These are phyloP conservation scores for Indri indri DNA, from an alignment of 2,113 vertebrate genomes.

Conservation along the genomic window DNA sequence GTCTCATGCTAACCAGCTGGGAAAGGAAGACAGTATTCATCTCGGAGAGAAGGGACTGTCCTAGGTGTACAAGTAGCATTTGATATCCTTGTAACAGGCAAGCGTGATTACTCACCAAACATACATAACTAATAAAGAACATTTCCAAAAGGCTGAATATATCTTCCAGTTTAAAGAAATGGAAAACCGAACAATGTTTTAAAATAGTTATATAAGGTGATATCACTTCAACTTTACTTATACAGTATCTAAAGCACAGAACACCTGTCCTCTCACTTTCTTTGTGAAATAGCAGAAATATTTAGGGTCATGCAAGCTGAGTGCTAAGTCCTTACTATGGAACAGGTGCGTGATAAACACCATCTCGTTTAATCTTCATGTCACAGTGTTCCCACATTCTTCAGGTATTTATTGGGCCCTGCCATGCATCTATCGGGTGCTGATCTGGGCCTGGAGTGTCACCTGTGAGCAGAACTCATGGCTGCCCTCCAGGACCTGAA, in stretches of 20 bases:
- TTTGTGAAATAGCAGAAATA: background rate
- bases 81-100: background rate
- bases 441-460: background rate
- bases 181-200: background rate
- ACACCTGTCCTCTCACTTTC: background rate
- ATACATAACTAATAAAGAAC: background rate
- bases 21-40: background rate
- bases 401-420: background rate
- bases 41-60: background rate
- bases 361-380: background rate
- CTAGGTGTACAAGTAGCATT: background rate
- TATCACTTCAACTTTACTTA: background rate
- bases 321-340: background rate
- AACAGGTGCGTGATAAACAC: fast-evolving
- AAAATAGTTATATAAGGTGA: background rate
- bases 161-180: slow-evolving; percentile 1
- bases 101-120: background rate
- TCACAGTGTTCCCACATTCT: background rate
- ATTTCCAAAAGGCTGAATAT: background rate
- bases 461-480: background rate
- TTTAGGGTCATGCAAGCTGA: background rate
- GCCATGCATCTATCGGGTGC: background rate
- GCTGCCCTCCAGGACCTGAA: background rate
- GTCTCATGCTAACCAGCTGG: background rate
- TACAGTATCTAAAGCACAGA: background rate